phyloP scores from a whole-genome alignment of 1,140 invertebrate species.

The Reticulitermes speratus region DNA sequence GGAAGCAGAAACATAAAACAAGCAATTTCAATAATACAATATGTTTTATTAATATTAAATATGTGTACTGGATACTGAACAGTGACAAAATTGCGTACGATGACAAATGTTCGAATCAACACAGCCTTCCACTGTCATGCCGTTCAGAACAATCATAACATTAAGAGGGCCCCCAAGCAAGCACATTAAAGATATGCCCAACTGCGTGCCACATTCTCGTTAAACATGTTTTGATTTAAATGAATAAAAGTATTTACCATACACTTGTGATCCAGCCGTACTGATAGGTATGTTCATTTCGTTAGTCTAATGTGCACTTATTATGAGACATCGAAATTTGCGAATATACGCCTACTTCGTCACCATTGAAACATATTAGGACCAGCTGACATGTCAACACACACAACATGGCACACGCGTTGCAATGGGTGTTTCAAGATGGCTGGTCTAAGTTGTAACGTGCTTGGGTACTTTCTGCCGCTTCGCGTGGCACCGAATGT shows the following conservation, averaged over 20 bases:
- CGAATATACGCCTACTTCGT: conserved; percentile 14
- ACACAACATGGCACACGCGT: background rate
- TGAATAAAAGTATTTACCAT: conserved; percentile 23
- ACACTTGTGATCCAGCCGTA: conserved; percentile 25
- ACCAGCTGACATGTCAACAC: background rate
- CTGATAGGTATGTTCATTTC: conserved; percentile 26
- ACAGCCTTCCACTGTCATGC: background rate
- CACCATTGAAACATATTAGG: background rate
- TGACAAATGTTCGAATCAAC: background rate
- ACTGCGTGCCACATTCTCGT: background rate
- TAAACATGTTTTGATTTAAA: background rate
- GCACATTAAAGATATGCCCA: conserved; percentile 14
- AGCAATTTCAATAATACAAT: background rate
- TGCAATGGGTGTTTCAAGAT: background rate
- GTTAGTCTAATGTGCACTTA: background rate
- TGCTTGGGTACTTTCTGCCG: background rate
- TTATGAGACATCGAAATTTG: conserved; percentile 12
- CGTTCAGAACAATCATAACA: background rate
- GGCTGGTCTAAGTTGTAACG: background rate
- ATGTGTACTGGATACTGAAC: background rate
- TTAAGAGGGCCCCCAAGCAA: conserved; percentile 28
- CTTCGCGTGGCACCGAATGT: background rate
- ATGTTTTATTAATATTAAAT: background rate
- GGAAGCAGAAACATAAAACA: background rate
- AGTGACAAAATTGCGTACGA: background rate